Conservation (phyloP, 2,888 invertebrate species). For the Mellilla xanthometata region DNA sequence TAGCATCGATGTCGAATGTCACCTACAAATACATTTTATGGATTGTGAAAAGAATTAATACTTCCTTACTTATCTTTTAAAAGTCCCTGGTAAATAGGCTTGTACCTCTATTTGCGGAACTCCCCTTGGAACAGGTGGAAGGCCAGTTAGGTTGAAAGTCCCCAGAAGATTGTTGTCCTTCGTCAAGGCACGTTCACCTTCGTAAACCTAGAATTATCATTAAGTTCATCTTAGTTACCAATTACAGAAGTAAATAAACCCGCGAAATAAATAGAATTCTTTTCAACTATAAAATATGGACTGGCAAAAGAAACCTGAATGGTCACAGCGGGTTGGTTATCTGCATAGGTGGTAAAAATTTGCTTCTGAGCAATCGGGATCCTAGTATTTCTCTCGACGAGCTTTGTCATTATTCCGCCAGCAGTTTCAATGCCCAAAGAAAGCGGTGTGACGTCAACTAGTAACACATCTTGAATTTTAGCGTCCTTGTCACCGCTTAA, state of each 20-base stretch:
- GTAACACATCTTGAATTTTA: slow-evolving; percentile 90
- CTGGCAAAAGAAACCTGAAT: slow-evolving; percentile 82
- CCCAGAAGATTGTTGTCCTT: slow-evolving; percentile 94
- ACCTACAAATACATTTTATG: slow-evolving; percentile 69
- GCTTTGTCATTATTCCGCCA: slow-evolving; percentile 92
- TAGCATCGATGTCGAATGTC: slow-evolving; percentile 94
- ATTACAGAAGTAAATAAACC: background rate
- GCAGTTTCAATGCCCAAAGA: slow-evolving; percentile 92
- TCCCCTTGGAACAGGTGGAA: slow-evolving; percentile 93
- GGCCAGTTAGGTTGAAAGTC: slow-evolving; percentile 91
- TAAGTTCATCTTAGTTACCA: too few relatives aligned
- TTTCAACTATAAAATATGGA: too few relatives aligned
- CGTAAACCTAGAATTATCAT: slow-evolving; percentile 83
- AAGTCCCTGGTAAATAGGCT: background rate
- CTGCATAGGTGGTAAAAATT: slow-evolving; percentile 94
- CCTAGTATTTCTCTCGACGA: slow-evolving; percentile 91
- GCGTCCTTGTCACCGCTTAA: slow-evolving; percentile 86
- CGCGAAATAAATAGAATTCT: too few relatives aligned
- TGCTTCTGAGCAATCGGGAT: slow-evolving; percentile 92
- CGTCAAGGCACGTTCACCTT: slow-evolving; percentile 95
- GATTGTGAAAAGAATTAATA: background rate
- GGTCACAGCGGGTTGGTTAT: slow-evolving; percentile 95
- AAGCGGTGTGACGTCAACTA: slow-evolving; percentile 91
- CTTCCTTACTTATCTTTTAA: background rate
- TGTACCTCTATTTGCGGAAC: slow-evolving; percentile 86